Conservation (phyloP, 2,888 invertebrate genomes). For the Hydropsyche betteni region DNA sequence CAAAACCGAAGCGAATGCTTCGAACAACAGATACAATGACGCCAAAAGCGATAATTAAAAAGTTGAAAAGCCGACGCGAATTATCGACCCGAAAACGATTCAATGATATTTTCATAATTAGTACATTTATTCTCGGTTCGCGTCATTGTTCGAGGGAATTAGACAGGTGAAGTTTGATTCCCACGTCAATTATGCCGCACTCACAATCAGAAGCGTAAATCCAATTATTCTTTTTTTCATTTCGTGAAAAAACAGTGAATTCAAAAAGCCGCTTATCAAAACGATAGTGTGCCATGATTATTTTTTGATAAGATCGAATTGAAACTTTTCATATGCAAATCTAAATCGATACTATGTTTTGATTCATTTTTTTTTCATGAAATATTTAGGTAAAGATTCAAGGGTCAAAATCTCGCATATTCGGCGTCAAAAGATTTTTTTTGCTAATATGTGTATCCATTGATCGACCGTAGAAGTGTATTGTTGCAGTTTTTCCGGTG, state of each 20-base stretch:
- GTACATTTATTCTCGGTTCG: constrained; percentile 17
- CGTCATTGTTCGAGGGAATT: constrained; percentile 26
- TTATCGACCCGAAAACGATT: constrained; percentile 23
- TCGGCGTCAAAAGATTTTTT: constrained; percentile 29
- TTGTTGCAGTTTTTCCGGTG: constrained; percentile 12
- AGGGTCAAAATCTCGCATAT: constrained; percentile 21
- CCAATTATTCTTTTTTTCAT: constrained; percentile 18
- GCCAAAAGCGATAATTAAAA: constrained; percentile 15
- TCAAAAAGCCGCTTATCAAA: constrained; percentile 10
- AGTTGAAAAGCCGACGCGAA: constrained; percentile 11
- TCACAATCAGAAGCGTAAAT: constrained; percentile 10
- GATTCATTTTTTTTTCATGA: no score
- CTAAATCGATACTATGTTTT: no score
- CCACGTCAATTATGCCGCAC: constrained; percentile 22
- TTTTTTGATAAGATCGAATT: no score
- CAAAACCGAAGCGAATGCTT: background rate
- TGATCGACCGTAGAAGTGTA: background rate
- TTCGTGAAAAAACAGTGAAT: constrained; percentile 7
- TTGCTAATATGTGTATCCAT: constrained; percentile 7
- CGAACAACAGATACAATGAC: constrained; percentile 2
- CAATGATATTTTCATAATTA: constrained; percentile 30
- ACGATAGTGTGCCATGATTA: background rate
- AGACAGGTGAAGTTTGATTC: constrained; percentile 31
- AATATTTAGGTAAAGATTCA: background rate
- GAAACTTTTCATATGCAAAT: no score